A percentile compares a stretch with the other conserved stretches of the same genome.
Conservation (phyloP, 2,888 invertebrate genomes). For the Epistrophella euchroma region DNA sequence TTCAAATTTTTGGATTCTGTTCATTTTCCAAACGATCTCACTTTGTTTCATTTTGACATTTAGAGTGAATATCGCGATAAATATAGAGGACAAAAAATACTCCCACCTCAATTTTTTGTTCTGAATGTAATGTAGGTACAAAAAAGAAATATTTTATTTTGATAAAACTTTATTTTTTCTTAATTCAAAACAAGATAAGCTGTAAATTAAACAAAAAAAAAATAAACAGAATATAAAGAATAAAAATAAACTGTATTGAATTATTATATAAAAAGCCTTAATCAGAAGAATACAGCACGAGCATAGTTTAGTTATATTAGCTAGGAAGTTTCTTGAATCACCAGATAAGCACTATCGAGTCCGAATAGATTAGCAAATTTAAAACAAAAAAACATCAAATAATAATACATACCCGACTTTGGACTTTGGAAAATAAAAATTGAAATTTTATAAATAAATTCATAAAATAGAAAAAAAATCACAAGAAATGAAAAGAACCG, state of each 20-base stretch:
- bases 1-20: too few relatives aligned
- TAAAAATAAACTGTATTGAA: conserved; percentile 39
- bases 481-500: conserved; percentile 23
- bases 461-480: conserved; percentile 8
- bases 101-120: conserved; percentile 9
- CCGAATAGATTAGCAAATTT: conserved; percentile 2
- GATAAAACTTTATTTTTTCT: not conserved
- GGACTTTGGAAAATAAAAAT: conserved; percentile 1
- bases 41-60: too few relatives aligned
- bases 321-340: conserved; percentile 39
- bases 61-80: too few relatives aligned
- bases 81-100: not conserved
- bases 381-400: not conserved
- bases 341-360: conserved; percentile 34
- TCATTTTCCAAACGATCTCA: too few relatives aligned
- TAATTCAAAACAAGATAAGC: not conserved
- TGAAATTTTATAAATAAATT: conserved; percentile 1
- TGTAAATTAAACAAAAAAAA: not conserved
- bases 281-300: conserved; percentile 63
- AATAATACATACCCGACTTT: conserved; percentile 42
- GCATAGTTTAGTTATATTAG: conserved; percentile 50
- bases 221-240: not conserved
- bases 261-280: conserved; percentile 64
- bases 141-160: not conserved
- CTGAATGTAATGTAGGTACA: not conserved